A percentile compares a stretch with the other conserved stretches of the same genome.
Conservation (phyloP, 2,797 vertebrate genomes). For the Hipposideros larvatus region DNA sequence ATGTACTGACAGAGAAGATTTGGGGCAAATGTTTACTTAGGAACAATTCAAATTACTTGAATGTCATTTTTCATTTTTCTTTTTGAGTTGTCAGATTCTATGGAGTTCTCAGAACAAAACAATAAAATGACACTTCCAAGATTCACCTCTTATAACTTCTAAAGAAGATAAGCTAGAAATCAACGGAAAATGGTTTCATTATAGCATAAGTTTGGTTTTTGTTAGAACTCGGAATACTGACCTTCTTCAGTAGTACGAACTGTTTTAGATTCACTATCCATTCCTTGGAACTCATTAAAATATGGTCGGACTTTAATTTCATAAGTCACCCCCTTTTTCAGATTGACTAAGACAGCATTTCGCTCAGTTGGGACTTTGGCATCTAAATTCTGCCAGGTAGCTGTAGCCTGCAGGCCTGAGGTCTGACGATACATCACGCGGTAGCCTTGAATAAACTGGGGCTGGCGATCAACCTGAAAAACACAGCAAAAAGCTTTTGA, state of each 20-base stretch:
- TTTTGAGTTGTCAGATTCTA: background rate
- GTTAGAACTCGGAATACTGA: constrained; percentile 83
- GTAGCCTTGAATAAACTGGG: constrained; percentile 99
- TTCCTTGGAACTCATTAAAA: constrained; percentile 99
- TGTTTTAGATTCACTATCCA: constrained; percentile 97
- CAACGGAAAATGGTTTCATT: background rate
- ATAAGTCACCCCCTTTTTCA: constrained; percentile 97
- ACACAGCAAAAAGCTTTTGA: background rate
- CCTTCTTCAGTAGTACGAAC: constrained; percentile 97
- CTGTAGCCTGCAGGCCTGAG: constrained; percentile 92
- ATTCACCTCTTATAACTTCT: background rate
- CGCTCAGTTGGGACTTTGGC: constrained; percentile 96
- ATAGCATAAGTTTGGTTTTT: background rate
- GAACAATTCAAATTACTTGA: constrained; percentile 1
- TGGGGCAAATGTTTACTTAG: background rate
- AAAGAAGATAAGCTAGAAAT: background rate
- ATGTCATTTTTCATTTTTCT: constrained; percentile 58
- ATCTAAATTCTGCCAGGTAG: constrained; percentile 95
- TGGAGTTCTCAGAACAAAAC: constrained; percentile 45
- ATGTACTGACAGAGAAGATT: background rate
- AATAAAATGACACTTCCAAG: background rate
- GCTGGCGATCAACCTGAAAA: constrained; percentile 96
- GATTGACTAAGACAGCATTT: constrained; percentile 91
- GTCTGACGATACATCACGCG: constrained; percentile 96
- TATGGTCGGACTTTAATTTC: constrained; percentile 99